Percentiles rank a stretch among this genome's conserved stretches.
These are phyloP conservation scores for Cosmia pyralina DNA, from an alignment of 2,888 invertebrate species.

Conservation along the genomic window DNA sequence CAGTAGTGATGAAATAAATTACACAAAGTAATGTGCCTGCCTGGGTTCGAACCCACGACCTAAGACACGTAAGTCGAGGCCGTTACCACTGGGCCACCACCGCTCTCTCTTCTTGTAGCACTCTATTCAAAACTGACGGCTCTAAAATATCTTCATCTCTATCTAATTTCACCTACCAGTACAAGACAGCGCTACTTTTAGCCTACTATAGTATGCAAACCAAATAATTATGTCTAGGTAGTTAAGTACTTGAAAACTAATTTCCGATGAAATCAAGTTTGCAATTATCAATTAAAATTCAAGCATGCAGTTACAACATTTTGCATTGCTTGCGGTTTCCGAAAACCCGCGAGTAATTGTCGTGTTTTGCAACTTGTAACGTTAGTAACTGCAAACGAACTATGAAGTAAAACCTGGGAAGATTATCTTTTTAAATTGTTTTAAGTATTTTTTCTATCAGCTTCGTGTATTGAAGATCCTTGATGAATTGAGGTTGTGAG, in stretches of 20 bases:
- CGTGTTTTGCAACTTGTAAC: conserved; percentile 38
- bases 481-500: conserved; percentile 34
- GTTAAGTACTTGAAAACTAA: conserved; percentile 1
- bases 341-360: conserved; percentile 47
- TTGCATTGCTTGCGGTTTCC: conserved; percentile 36
- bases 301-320: conserved; percentile 43
- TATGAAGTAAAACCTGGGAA: conserved; percentile 39
- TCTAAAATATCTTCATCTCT: no score
- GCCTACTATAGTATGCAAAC: neutral
- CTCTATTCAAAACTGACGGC: neutral
- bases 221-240: conserved; percentile 2
- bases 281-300: conserved; percentile 48
- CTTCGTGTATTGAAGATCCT: conserved; percentile 54
- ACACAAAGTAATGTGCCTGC: no score
- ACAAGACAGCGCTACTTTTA: neutral
- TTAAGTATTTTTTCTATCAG: conserved; percentile 3
- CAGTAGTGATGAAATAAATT: no score
- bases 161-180: no score
- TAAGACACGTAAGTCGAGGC: no score
- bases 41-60: no score
- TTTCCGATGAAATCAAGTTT: conserved; percentile 40
- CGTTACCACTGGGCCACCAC: no score
- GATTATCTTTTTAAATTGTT: conserved; percentile 28
- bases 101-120: neutral
- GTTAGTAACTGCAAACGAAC: neutral